Evolutionary conservation across 2,888 invertebrate species (phyloP), one percentile per base, ranked within the genome.

Genomic region (Glyphotaelius pellucidus): DNA sequence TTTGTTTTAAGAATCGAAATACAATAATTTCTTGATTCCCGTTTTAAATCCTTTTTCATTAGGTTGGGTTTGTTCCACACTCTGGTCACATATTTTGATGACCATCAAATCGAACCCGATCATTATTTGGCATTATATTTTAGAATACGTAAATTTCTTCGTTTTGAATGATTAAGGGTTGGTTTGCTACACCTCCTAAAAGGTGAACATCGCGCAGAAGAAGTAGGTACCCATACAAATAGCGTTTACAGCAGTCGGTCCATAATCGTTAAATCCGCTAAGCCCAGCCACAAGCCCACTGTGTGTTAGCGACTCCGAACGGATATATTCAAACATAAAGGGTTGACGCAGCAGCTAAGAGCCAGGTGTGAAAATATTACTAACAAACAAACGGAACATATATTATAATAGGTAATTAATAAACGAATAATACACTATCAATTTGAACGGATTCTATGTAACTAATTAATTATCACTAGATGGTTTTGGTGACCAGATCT

Each of bases 231-330:
- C 67, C 25, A 67, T 35, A 32, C 19, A 25, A 83, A 83, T 83
- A 35, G 35, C 32, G 32, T 11, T 11, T 35, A 83, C 25, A 19
- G 19, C 12, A 32, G 81, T 32, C 15, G 31, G 31, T 30, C 81
- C 30, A 81, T 81, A 30, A 32, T 83, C 83, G 83, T 83, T 35
- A 83, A 83, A 83, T 83, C 83, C 35, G 35, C 35, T 32, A 32
- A 32, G 83, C 35, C 32, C 14, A 19, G 81, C 81, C 81, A 31
- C 32, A 31, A 9, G 31, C 31, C 35, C 31, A 35, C 32, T 32
- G 7, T 12, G 83, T 83, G 35, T 32, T 35, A 15, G 31, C 83
- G 35, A 67, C 67, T 67, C 25, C 9, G 67, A 67, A n/a, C 67
- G 25, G 67, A 67, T 67, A 67, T 67, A 67, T 67, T 25, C 67